These are phyloP conservation scores for Antennarius striatus DNA, from an alignment of 2,113 vertebrate species.

Conservation along the genomic window DNA sequence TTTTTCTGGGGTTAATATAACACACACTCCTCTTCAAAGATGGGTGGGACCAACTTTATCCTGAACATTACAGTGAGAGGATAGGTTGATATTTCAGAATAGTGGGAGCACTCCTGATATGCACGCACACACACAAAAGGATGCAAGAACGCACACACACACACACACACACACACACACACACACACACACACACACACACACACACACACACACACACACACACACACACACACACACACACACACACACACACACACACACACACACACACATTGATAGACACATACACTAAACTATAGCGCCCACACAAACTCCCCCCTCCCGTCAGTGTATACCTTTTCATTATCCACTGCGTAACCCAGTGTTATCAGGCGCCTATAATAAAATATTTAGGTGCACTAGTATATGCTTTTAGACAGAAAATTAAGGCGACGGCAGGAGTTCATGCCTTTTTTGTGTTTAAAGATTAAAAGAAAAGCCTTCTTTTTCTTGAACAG, in stretches of 20 bases:
- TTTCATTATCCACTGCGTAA: slow-evolving; percentile 77
- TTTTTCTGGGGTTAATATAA: slow-evolving; percentile 58
- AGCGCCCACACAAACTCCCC: slow-evolving; percentile 15
- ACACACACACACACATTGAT: slow-evolving; percentile 27
- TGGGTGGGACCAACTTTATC: slow-evolving; percentile 47
- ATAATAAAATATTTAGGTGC: slow-evolving; percentile 80
- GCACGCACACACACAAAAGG: too few species aligned
- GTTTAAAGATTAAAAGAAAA: slow-evolving; percentile 80
- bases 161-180: neutral
- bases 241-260: neutral
- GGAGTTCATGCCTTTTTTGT: slow-evolving; percentile 80
- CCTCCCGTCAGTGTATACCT: slow-evolving; percentile 35
- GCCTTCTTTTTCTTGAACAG: slow-evolving; percentile 67
- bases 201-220: neutral
- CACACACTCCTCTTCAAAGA: neutral
- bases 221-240: neutral
- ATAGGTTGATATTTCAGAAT: slow-evolving; percentile 16
- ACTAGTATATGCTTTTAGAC: slow-evolving; percentile 81
- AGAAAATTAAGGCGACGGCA: slow-evolving; percentile 76
- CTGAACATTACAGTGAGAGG: slow-evolving; percentile 31
- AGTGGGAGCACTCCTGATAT: slow-evolving; percentile 7
- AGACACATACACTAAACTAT: slow-evolving; percentile 52
- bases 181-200: neutral
- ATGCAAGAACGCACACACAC: too few species aligned
- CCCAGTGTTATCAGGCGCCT: slow-evolving; percentile 75